Evolutionary conservation across 2,888 invertebrate species (phyloP).

Genomic region (Drosophila borealis): DNA sequence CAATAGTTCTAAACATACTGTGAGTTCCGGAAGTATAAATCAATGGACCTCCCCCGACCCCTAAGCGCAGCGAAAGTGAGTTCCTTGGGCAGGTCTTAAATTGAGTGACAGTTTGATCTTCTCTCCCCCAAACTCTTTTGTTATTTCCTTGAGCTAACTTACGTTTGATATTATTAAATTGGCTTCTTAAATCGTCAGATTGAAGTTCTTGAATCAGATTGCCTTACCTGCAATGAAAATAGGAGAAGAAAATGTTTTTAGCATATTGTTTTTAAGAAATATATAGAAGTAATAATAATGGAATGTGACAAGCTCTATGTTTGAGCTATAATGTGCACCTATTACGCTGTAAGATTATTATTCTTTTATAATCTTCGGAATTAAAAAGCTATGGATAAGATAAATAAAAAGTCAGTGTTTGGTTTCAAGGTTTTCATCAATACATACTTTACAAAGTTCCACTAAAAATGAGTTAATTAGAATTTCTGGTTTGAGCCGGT

Average conservation of each 20-base stretch:
- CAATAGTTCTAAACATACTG: constrained; percentile 13
- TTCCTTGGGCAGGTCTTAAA: not conserved
- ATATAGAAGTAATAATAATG: too few relatives aligned
- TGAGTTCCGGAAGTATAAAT: constrained; percentile 19
- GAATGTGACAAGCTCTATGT: too few relatives aligned
- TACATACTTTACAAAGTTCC: too few relatives aligned
- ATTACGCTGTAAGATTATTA: too few relatives aligned
- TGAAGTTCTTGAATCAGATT: not conserved
- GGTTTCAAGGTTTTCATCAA: too few relatives aligned
- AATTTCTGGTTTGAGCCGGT: too few relatives aligned
- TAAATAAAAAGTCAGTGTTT: too few relatives aligned
- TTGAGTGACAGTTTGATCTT: constrained; percentile 12
- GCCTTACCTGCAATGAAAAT: constrained; percentile 46
- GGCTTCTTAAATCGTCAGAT: not conserved
- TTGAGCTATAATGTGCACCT: too few relatives aligned
- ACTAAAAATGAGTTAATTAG: too few relatives aligned
- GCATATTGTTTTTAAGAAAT: too few relatives aligned
- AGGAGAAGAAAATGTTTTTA: not conserved
- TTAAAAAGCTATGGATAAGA: too few relatives aligned
- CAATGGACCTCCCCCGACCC: not conserved
- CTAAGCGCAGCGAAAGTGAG: not conserved
- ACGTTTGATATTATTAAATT: not conserved
- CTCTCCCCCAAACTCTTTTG: not conserved
- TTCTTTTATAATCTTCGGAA: too few relatives aligned
- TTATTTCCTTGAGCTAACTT: not conserved